Percentiles rank a stretch among this genome's conserved stretches.
Conservation (phyloP, 2,113 vertebrate genomes). For the Centropus unirufus region DNA sequence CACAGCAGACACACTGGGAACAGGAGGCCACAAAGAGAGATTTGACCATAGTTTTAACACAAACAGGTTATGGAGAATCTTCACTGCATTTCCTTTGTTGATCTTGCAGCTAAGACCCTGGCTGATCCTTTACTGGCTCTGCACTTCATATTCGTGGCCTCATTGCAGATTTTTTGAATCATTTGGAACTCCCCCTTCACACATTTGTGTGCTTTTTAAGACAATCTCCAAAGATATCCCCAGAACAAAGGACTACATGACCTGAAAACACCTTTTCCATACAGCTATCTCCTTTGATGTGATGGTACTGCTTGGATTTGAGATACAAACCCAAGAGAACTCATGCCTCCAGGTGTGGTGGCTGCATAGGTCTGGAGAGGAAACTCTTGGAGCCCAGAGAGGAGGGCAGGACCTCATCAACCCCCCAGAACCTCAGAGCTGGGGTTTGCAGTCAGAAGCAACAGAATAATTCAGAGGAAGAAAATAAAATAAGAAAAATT, state of each 20-base stretch:
- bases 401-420: background rate
- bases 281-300: background rate
- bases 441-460: background rate
- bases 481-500: background rate
- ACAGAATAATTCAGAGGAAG: background rate
- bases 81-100: background rate
- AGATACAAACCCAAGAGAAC: background rate
- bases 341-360: background rate
- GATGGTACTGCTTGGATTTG: background rate
- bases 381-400: background rate
- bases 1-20: background rate
- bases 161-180: background rate
- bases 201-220: background rate
- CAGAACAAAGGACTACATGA: background rate
- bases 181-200: background rate
- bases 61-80: background rate
- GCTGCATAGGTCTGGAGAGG: background rate
- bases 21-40: background rate
- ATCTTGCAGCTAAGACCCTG: fast-evolving
- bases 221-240: background rate
- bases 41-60: background rate
- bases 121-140: background rate
- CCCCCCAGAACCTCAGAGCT: background rate
- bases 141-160: background rate
- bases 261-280: background rate